Conservation (phyloP, 2,113 vertebrate species). For the Taurulus bubalis region DNA sequence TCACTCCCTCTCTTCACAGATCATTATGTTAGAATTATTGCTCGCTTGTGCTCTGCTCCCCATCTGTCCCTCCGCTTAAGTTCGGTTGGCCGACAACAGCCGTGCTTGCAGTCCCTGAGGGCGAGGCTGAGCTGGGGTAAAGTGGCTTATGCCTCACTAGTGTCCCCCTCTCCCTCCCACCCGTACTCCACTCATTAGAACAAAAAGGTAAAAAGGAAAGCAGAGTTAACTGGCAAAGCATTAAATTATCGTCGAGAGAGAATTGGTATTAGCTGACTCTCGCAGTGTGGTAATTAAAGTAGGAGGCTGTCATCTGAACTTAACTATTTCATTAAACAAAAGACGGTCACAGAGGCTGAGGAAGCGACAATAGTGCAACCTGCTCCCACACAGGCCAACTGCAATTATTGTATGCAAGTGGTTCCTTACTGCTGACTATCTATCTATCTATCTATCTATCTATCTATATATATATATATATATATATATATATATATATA, state of each 20-base stretch:
- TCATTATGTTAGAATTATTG: conserved; percentile 74
- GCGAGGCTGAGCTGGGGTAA: conserved; percentile 29
- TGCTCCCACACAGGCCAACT: background rate
- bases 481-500: too few relatives aligned
- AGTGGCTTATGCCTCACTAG: conserved; percentile 39
- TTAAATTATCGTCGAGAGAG: conserved; percentile 55
- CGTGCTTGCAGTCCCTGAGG: conserved; percentile 35
- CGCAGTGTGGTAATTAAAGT: conserved; percentile 61
- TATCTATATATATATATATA: background rate
- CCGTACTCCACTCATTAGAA: conserved; percentile 32
- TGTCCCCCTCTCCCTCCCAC: background rate
- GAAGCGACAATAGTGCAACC: background rate
- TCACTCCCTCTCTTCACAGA: conserved; percentile 56
- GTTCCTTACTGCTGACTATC: conserved; percentile 13
- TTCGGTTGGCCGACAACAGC: conserved; percentile 44
- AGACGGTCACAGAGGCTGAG: conserved; percentile 10
- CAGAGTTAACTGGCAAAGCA: conserved; percentile 54
- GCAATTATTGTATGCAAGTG: conserved; percentile 2
- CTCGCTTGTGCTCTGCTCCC: conserved; percentile 49
- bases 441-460: too few relatives aligned
- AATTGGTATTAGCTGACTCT: conserved; percentile 52
- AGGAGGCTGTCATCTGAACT: conserved; percentile 42
- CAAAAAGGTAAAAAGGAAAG: conserved; percentile 40
- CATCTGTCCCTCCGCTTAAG: conserved; percentile 54
- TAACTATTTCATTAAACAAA: conserved; percentile 60